Evolutionary conservation across 2,797 vertebrate genomes (phyloP), one percentile per base, ranked within the genome.

Genomic region (Hipposideros larvatus): DNA sequence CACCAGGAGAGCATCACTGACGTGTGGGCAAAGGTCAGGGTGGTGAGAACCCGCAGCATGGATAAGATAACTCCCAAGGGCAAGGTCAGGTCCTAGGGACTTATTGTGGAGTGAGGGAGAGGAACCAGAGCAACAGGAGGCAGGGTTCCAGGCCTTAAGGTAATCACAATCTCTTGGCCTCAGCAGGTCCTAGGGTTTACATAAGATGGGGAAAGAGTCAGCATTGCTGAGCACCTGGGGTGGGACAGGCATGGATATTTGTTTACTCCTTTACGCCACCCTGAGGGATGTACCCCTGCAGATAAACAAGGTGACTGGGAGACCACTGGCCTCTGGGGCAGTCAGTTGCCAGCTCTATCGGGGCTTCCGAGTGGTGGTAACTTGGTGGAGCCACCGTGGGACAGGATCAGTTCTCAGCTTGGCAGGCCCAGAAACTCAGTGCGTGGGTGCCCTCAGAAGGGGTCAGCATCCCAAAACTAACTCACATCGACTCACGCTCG

Each of bases 371-470:
- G 61, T 53, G 65, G 37, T 14, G 11, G 41, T 31, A 55, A 74
- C 59, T 24, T n/a, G 16, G 63, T 34, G 16, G 37, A 63, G 59
- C 34, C 34, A 31, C n/a, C 11, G 0, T 15, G 28, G 43, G n/a
- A 87, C 61, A 41, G 43, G 22, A 65, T 15, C 2, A 7, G 31
- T 13, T 85, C 65, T 73, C 21, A 77, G 55, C 11, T 51, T 21
- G 55, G 34, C 28, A 65, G 68, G 46, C 48, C 68, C 68, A 31
- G 57, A 65, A 16, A 9, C 57, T 71, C 31, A 4, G 11, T 59
- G 24, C 37, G 10, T 19, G 7, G 0, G 24, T 26, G 22, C 5
- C 37, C 37, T 24, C 2, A 0, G 79, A 70, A 9, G 51, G 22
- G n/a, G 4, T 70, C 83, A 18, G 28, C 2, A 0, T 37, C 28